These are phyloP conservation scores for Phainopepla nitens DNA, from an alignment of 2,113 vertebrate species.

Conservation along the genomic window DNA sequence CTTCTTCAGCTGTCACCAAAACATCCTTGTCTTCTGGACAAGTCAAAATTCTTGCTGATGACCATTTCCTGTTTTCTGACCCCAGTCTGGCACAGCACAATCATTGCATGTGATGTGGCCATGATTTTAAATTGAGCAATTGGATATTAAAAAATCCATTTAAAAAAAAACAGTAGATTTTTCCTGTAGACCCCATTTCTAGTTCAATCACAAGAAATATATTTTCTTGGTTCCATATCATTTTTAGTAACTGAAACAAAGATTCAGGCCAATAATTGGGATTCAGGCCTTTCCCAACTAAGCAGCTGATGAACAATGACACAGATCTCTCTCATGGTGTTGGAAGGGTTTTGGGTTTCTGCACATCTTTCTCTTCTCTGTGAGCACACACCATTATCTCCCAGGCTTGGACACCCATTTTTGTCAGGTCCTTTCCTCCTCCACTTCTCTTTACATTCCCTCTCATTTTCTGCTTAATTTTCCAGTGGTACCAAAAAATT, in stretches of 20 bases:
- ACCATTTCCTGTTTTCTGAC: background rate
- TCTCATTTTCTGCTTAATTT: background rate
- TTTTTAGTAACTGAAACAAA: background rate
- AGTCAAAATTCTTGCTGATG: background rate
- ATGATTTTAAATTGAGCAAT: background rate
- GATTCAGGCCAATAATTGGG: background rate
- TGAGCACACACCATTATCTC: rapidly evolving
- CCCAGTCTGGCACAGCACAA: background rate
- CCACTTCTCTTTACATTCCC: background rate
- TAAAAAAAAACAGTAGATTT: background rate
- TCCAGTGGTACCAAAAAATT: background rate
- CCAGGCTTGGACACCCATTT: background rate
- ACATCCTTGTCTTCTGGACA: background rate
- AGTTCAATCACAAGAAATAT: background rate
- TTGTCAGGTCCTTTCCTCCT: background rate
- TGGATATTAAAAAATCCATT: background rate
- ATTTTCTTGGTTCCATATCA: background rate
- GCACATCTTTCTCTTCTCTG: background rate
- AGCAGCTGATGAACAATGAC: background rate
- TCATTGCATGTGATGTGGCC: background rate
- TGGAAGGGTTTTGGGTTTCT: background rate
- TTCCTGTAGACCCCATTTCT: background rate
- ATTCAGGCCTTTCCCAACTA: background rate
- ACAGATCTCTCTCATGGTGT: background rate
- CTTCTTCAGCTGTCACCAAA: background rate